Percentiles rank a stretch among this genome's conserved stretches.
Evolutionary conservation across 2,888 invertebrate genomes (phyloP).

Genomic region (Automeris io): DNA sequence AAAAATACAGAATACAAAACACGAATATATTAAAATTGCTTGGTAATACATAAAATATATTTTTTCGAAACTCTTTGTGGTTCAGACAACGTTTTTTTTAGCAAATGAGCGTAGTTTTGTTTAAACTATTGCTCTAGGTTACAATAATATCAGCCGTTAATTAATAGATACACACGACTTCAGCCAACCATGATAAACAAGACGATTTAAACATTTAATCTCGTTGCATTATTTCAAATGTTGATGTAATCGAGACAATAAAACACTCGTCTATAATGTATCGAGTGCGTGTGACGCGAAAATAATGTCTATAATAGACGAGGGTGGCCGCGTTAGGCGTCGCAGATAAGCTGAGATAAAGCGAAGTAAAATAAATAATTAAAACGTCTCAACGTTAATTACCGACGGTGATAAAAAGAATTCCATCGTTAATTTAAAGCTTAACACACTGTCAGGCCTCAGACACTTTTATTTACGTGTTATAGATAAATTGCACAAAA

Average conservation of each 20-base stretch:
- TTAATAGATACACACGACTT: too few relatives aligned
- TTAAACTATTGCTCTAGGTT: too few relatives aligned
- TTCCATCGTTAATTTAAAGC: constrained; percentile 12
- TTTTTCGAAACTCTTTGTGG: too few relatives aligned
- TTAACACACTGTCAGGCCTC: constrained; percentile 10
- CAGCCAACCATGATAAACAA: too few relatives aligned
- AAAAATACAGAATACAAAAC: too few relatives aligned
- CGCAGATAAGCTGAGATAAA: constrained; percentile 25
- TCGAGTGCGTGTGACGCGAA: constrained; percentile 9
- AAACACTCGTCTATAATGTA: constrained; percentile 21
- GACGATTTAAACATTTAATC: constrained; percentile 26
- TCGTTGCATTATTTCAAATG: constrained; percentile 33
- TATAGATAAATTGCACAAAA: too few relatives aligned
- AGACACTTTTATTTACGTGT: constrained; percentile 2
- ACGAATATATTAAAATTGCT: too few relatives aligned
- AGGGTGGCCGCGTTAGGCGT: constrained; percentile 18
- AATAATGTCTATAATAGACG: constrained; percentile 13
- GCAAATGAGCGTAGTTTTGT: too few relatives aligned
- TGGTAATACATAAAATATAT: too few relatives aligned
- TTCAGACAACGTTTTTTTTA: too few relatives aligned
- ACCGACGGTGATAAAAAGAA: constrained; percentile 28
- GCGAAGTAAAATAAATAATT: constrained; percentile 32
- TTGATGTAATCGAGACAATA: constrained; percentile 28
- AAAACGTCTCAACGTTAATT: constrained; percentile 7
- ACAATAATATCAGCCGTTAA: too few relatives aligned